phyloP scores from a whole-genome alignment of 2,888 invertebrate species.

The Neoascia interrupta region DNA sequence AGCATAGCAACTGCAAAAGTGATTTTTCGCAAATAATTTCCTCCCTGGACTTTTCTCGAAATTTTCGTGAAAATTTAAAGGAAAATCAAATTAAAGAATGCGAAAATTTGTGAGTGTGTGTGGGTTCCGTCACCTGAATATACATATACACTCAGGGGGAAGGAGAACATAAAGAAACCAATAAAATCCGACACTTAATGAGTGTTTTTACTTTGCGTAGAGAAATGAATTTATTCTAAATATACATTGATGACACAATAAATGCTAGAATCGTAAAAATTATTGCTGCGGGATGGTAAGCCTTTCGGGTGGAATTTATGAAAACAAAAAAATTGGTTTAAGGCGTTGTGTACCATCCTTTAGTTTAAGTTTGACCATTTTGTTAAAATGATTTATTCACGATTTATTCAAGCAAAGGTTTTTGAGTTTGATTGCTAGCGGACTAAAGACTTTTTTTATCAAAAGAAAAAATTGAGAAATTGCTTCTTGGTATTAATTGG shows the following conservation, averaged over 20 bases:
- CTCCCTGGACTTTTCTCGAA: conserved; percentile 22
- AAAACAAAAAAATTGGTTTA: not conserved
- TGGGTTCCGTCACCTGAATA: conserved; percentile 32
- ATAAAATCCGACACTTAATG: conserved; percentile 26
- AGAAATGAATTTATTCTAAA: conserved; percentile 40
- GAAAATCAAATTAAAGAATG: not conserved
- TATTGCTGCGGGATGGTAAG: conserved; percentile 25
- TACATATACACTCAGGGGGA: no score
- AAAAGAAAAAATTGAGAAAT: no score
- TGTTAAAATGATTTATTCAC: no score
- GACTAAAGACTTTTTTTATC: no score
- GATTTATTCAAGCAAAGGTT: no score
- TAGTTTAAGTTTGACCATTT: no score
- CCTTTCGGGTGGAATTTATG: no score
- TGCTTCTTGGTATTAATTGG: no score
- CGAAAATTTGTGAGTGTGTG: not conserved
- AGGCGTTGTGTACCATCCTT: no score
- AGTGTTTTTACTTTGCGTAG: conserved; percentile 7
- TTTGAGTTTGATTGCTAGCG: no score
- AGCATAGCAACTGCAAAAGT: conserved; percentile 19
- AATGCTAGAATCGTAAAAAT: conserved; percentile 56
- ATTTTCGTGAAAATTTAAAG: not conserved
- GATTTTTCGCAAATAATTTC: conserved; percentile 9
- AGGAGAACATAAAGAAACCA: conserved; percentile 23
- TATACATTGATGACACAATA: conserved; percentile 63